phyloP scores from a whole-genome alignment of 2,797 vertebrate genomes.

The Enteromius trimaculatus region DNA sequence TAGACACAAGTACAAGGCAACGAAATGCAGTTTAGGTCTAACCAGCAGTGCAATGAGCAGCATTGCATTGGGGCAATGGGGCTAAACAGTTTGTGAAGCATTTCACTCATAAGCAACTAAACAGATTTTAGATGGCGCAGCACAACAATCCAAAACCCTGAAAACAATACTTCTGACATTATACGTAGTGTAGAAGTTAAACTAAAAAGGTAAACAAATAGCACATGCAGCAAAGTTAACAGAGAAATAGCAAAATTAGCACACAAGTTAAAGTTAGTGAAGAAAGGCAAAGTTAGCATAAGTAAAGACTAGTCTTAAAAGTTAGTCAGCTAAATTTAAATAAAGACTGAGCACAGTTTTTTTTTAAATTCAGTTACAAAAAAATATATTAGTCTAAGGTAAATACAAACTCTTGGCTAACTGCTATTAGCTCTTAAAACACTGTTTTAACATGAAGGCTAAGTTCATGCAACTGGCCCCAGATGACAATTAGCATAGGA shows the following conservation, averaged over 20 bases:
- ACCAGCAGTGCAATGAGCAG: too few relatives aligned
- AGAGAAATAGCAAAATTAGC: neutral
- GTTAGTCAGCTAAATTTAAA: too few relatives aligned
- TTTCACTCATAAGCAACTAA: neutral
- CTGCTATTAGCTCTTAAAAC: too few relatives aligned
- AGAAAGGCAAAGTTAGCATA: constrained; percentile 33
- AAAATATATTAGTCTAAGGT: too few relatives aligned
- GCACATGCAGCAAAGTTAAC: neutral
- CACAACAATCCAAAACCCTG: neutral
- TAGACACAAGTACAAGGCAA: too few relatives aligned
- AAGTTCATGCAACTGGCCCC: too few relatives aligned
- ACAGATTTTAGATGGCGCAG: neutral
- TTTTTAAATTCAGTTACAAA: too few relatives aligned
- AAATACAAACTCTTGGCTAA: too few relatives aligned
- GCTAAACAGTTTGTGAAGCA: neutral
- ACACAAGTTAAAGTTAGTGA: constrained; percentile 24
- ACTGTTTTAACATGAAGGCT: too few relatives aligned
- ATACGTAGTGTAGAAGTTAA: neutral
- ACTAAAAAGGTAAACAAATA: neutral
- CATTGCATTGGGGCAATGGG: too few relatives aligned
- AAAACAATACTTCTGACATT: neutral
- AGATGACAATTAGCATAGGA: constrained; percentile 3
- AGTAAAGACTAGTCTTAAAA: constrained; percentile 41
- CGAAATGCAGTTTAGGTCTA: too few relatives aligned
- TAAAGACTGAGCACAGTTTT: too few relatives aligned